These are phyloP conservation scores for Notothenia coriiceps DNA, from an alignment of 2,113 vertebrate genomes.

Conservation along the genomic window DNA sequence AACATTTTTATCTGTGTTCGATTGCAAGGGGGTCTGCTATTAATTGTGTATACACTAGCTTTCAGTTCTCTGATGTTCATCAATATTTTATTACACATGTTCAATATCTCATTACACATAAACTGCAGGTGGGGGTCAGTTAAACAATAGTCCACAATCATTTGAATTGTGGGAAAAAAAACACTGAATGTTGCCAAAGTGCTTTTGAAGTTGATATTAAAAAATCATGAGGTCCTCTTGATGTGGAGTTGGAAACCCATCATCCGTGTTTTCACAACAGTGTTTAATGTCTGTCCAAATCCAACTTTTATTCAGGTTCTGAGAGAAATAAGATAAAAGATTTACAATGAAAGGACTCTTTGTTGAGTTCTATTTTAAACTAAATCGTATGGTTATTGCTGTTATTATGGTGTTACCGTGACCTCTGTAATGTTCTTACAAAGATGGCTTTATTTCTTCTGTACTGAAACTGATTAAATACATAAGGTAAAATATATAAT, in stretches of 20 bases:
- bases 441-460: not conserved
- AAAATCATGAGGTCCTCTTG: constrained; percentile 64
- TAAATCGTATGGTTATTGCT: constrained; percentile 2
- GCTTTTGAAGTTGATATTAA: constrained; percentile 79
- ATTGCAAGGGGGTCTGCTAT: not conserved
- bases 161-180: constrained; percentile 54
- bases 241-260: constrained; percentile 70
- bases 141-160: constrained; percentile 49
- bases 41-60: not conserved
- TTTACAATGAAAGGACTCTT: constrained; percentile 19
- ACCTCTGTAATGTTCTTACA: not conserved
- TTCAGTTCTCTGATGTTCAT: constrained; percentile 22
- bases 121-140: constrained; percentile 4
- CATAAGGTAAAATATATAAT: not conserved
- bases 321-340: constrained; percentile 21
- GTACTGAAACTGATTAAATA: not conserved
- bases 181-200: constrained; percentile 58
- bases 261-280: constrained; percentile 67
- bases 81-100: constrained; percentile 36
- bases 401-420: not conserved
- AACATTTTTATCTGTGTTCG: constrained; percentile 8
- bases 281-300: constrained; percentile 80
- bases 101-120: constrained; percentile 45
- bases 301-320: constrained; percentile 55
- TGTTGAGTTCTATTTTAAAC: constrained; percentile 5